phyloP scores from a whole-genome alignment of 2,113 vertebrate genomes.

The Odocoileus virginianus region DNA sequence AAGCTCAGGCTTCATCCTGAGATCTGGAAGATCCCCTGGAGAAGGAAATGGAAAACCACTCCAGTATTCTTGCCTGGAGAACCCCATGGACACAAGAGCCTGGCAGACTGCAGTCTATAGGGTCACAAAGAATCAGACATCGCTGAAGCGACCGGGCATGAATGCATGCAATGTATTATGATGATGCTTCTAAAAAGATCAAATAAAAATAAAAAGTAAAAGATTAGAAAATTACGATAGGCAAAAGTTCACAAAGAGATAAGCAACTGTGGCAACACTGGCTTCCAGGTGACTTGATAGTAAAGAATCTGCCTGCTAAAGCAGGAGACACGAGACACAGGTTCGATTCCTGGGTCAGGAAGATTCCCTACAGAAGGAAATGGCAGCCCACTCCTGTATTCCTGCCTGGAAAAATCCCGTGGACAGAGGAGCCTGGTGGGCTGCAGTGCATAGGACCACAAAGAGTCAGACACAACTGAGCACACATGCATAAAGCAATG shows the following conservation, averaged over 20 bases:
- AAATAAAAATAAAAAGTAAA: background rate
- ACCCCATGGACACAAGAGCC: background rate
- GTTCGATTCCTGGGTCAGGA: background rate
- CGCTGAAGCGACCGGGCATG: background rate
- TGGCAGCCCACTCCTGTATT: background rate
- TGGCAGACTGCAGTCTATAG: background rate
- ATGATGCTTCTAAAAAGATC: background rate
- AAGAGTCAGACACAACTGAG: background rate
- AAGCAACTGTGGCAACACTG: background rate
- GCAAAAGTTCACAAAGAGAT: background rate
- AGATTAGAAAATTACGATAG: background rate
- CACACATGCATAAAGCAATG: background rate
- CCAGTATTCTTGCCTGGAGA: background rate
- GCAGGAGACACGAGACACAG: background rate
- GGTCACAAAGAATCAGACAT: rapidly evolving
- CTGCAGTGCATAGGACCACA: background rate
- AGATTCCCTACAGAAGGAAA: background rate
- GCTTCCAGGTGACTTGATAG: too few species aligned
- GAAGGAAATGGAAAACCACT: background rate
- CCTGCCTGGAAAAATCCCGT: background rate
- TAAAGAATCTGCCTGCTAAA: background rate
- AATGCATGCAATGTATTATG: background rate
- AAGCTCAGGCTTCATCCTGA: background rate
- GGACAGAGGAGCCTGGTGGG: background rate
- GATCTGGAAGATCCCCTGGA: background rate